Percentiles rank a stretch among this genome's conserved stretches.
Conservation (phyloP, 2,797 vertebrate species). For the Rhinichthys osculus region DNA sequence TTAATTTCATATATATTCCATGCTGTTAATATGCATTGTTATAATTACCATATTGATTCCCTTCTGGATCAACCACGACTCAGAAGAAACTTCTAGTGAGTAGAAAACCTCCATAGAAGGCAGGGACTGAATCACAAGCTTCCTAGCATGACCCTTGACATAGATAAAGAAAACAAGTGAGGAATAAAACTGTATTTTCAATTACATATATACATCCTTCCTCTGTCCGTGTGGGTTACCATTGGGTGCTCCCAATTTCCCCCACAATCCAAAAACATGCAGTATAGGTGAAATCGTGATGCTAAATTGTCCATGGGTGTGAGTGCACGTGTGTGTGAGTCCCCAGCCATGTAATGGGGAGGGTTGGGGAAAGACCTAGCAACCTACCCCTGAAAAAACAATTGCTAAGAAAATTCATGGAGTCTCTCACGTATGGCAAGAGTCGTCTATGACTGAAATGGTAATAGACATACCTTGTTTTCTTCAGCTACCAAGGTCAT, state of each 20-base stretch:
- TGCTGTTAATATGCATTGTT: not conserved
- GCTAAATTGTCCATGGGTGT: no score
- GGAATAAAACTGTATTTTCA: not conserved
- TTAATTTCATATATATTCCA: not conserved
- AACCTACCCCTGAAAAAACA: no score
- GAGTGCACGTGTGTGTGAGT: no score
- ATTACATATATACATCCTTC: not conserved
- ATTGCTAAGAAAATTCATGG: no score
- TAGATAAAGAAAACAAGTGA: not conserved
- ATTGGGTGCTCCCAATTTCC: no score
- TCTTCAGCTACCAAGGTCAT: conserved; percentile 81
- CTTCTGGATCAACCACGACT: conserved; percentile 88
- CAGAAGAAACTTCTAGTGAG: conserved; percentile 85
- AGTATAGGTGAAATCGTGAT: no score
- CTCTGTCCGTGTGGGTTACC: not conserved
- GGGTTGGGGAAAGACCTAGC: no score
- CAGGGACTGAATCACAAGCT: conserved; percentile 85
- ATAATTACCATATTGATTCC: conserved; percentile 82
- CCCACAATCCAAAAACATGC: no score
- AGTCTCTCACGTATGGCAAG: no score
- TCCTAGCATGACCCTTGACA: conserved; percentile 79
- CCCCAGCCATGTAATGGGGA: no score
- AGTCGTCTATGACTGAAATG: no score
- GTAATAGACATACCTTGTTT: conserved; percentile 71
- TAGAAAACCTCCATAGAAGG: conserved; percentile 88